Conservation (phyloP, 1,140 invertebrate genomes). For the Oedothorax gibbosus region DNA sequence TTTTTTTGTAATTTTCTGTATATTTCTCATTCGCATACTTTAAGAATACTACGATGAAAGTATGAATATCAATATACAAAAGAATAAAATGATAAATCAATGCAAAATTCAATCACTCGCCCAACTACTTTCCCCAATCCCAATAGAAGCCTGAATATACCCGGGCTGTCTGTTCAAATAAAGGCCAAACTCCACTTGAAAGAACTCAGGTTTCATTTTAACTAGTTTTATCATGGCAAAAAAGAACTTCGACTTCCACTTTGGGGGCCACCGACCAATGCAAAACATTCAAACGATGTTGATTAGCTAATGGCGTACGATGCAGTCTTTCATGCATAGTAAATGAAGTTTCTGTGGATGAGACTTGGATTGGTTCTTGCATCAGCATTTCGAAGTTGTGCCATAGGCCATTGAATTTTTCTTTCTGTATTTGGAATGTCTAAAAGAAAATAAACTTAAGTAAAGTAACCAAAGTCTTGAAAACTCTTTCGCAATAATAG, state of each 20-base stretch:
- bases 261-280: slow-evolving; percentile 2
- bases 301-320: slow-evolving; percentile 44
- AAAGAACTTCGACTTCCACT: slow-evolving; percentile 24
- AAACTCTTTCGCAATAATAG: too few relatives aligned
- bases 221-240: slow-evolving; percentile 2
- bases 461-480: too few relatives aligned
- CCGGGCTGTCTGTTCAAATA: not conserved
- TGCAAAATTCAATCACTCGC: not conserved
- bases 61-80: too few relatives aligned
- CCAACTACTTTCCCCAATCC: not conserved
- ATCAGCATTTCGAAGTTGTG: too few relatives aligned
- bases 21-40: too few relatives aligned
- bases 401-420: not conserved
- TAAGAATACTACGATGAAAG: too few relatives aligned
- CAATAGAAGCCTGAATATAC: not conserved
- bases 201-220: slow-evolving; percentile 13
- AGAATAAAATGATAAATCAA: not conserved
- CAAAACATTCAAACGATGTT: slow-evolving; percentile 28
- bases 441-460: too few relatives aligned
- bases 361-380: too few relatives aligned
- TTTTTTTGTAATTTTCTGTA: too few relatives aligned
- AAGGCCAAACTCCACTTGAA: slow-evolving; percentile 6
- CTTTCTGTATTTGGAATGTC: too few relatives aligned
- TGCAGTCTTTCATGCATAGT: slow-evolving; percentile 31
- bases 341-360: slow-evolving; percentile 28